These are phyloP conservation scores for Ginglymostoma cirratum DNA, from an alignment of 2,113 vertebrate genomes.

Conservation along the genomic window DNA sequence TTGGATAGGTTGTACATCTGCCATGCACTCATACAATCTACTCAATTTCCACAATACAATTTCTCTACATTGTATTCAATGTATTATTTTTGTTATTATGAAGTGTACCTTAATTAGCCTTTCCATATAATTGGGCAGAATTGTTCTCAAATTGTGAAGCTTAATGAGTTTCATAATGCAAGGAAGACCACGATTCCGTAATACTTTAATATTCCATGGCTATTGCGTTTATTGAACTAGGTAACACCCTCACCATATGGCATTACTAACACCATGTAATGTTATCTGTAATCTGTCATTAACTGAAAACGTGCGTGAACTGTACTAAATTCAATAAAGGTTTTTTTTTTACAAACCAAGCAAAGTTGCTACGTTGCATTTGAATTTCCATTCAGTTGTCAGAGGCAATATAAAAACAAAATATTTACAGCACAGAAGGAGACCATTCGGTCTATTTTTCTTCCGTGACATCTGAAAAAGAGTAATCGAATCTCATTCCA, in stretches of 20 bases:
- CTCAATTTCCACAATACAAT: neutral
- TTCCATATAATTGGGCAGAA: neutral
- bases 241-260: neutral
- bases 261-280: neutral
- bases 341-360: neutral
- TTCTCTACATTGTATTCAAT: neutral
- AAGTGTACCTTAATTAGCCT: neutral
- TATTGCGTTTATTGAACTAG: neutral
- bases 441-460: no score
- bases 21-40: neutral
- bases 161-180: neutral
- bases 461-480: no score
- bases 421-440: no score
- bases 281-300: neutral
- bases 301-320: neutral
- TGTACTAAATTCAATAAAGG: neutral
- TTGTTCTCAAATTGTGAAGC: neutral
- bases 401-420: no score
- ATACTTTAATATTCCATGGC: neutral
- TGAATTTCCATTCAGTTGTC: neutral
- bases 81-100: neutral
- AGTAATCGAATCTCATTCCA: no score
- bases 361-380: neutral
- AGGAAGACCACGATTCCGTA: neutral
- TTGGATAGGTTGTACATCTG: neutral